Evolutionary conservation across 2,797 vertebrate species (phyloP).

Genomic region (Smutsia gigantea): DNA sequence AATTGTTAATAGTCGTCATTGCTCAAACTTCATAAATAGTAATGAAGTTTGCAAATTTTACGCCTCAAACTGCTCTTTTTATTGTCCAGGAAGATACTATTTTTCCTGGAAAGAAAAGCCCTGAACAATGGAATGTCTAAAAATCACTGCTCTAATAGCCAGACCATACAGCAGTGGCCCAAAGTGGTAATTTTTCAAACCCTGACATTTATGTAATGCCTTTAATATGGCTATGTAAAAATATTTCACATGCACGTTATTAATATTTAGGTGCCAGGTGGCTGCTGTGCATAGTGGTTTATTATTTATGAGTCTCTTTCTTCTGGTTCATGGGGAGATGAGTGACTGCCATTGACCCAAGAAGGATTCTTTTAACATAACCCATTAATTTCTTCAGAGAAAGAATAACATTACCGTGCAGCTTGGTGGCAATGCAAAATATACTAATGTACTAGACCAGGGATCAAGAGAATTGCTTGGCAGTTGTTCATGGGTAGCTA

Average conservation of each 20-base stretch:
- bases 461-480: background rate
- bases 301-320: constrained; percentile 75
- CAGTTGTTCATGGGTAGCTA: background rate
- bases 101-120: constrained; percentile 67
- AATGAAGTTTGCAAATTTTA: constrained; percentile 38
- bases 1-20: constrained; percentile 9
- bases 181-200: constrained; percentile 67
- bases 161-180: constrained; percentile 42
- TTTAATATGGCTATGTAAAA: constrained; percentile 68
- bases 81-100: constrained; percentile 31
- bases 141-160: constrained; percentile 36
- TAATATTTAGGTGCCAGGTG: constrained; percentile 68
- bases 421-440: background rate
- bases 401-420: constrained; percentile 31
- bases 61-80: background rate
- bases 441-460: background rate
- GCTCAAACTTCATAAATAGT: constrained; percentile 22
- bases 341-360: constrained; percentile 53
- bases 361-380: constrained; percentile 62
- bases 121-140: constrained; percentile 45
- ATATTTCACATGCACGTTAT: constrained; percentile 58
- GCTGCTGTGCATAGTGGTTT: constrained; percentile 21
- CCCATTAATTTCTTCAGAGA: constrained; percentile 54
- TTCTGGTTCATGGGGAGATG: constrained; percentile 58
- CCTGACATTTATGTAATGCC: constrained; percentile 67